A percentile compares a stretch with the other conserved stretches of the same genome.
phyloP scores from a whole-genome alignment of 2,888 invertebrate genomes.

The Agonopterix alstromeriana region DNA sequence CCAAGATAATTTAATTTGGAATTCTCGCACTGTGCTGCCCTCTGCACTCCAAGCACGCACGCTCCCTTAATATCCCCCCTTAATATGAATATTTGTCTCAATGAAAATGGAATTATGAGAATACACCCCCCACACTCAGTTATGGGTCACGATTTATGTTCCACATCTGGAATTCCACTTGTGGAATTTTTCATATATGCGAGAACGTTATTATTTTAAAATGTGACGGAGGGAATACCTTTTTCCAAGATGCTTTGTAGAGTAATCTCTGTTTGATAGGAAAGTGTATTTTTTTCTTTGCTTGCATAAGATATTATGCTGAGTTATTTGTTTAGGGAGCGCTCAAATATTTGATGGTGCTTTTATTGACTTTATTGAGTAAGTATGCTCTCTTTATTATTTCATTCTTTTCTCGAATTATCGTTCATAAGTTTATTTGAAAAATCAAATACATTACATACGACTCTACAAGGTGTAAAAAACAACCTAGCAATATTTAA shows the following conservation, averaged over 20 bases:
- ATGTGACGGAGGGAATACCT: conserved; percentile 15
- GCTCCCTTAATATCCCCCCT: conserved; percentile 40
- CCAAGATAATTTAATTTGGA: conserved; percentile 1
- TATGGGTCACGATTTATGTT: conserved; percentile 59
- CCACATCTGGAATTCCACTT: conserved; percentile 29
- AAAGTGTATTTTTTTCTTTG: conserved; percentile 21
- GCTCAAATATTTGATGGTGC: conserved; percentile 30
- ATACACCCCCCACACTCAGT: conserved; percentile 35
- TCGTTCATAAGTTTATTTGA: no score
- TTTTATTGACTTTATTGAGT: conserved; percentile 20
- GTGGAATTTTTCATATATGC: conserved; percentile 58
- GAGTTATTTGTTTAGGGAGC: conserved; percentile 33
- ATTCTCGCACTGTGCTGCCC: conserved; percentile 40
- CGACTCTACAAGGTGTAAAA: no score
- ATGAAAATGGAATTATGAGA: conserved; percentile 69
- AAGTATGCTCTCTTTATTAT: conserved; percentile 1
- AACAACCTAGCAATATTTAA: no score
- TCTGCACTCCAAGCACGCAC: conserved; percentile 46
- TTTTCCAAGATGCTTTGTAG: not conserved
- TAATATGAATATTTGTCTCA: conserved; percentile 73
- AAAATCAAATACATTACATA: no score
- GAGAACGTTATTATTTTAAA: conserved; percentile 53
- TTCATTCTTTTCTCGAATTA: no score
- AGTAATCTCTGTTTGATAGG: conserved; percentile 10
- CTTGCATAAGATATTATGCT: conserved; percentile 29